Percentiles rank a stretch among this genome's conserved stretches.
These are phyloP conservation scores for Hestina assimilis DNA, from an alignment of 1,140 invertebrate species.

Conservation along the genomic window DNA sequence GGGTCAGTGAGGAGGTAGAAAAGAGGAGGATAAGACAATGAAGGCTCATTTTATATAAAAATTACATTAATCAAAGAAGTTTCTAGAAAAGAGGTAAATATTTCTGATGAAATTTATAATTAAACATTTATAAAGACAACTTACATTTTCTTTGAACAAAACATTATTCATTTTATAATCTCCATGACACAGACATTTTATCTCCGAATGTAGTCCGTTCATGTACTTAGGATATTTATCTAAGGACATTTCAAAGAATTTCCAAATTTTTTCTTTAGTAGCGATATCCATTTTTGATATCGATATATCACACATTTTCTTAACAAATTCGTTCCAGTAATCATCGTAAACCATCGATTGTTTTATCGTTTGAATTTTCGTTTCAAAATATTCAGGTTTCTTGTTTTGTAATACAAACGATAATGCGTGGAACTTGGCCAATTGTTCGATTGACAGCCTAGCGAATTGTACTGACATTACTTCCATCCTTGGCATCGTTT, in stretches of 20 bases:
- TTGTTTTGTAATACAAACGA: constrained; percentile 45
- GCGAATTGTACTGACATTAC: constrained; percentile 42
- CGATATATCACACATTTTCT: constrained; percentile 38
- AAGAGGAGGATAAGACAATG: too few species aligned
- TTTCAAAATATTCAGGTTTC: constrained; percentile 43
- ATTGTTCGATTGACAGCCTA: constrained; percentile 40
- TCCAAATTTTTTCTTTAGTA: constrained; percentile 29
- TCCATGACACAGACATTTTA: constrained; percentile 46
- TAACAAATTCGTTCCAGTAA: constrained; percentile 37
- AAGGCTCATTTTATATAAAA: too few species aligned
- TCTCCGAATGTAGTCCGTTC: constrained; percentile 25
- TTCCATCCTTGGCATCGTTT: constrained; percentile 39
- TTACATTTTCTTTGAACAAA: constrained; percentile 47
- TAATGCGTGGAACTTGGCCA: constrained; percentile 58
- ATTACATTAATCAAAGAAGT: too few species aligned
- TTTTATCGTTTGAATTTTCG: constrained; percentile 41
- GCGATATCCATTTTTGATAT: constrained; percentile 32
- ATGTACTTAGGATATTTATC: constrained; percentile 47
- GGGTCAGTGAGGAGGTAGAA: too few species aligned
- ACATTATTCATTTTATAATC: constrained; percentile 60
- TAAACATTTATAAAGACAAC: constrained; percentile 2
- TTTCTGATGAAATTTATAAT: too few species aligned
- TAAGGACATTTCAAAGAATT: constrained; percentile 33
- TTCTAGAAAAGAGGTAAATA: too few species aligned
- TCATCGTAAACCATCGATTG: constrained; percentile 45